These are phyloP conservation scores for Shinisaurus crocodilurus DNA, from an alignment of 2,113 vertebrate genomes.

Conservation along the genomic window DNA sequence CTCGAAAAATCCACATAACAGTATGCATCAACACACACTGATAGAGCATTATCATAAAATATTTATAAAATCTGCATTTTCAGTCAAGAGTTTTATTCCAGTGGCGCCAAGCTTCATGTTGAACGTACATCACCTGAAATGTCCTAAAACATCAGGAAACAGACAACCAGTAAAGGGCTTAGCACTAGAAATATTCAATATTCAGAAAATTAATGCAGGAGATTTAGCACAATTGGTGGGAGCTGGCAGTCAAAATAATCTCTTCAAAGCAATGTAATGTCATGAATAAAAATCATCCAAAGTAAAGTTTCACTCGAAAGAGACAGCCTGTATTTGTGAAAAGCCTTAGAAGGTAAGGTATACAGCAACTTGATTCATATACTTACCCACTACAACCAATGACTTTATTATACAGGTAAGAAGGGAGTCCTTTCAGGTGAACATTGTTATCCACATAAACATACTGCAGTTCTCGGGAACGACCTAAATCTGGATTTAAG, in stretches of 20 bases:
- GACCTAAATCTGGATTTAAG: constrained; percentile 90
- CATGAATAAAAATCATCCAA: constrained; percentile 28
- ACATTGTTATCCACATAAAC: constrained; percentile 93
- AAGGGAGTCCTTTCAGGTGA: constrained; percentile 86
- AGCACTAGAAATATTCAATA: constrained; percentile 14
- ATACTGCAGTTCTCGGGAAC: constrained; percentile 91
- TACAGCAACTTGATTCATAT: constrained; percentile 38
- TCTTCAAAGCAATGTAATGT: constrained; percentile 40
- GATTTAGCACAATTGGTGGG: constrained; percentile 40
- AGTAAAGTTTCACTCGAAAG: not conserved
- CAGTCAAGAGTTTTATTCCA: constrained; percentile 27
- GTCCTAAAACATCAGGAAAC: constrained; percentile 32
- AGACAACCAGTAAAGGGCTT: not conserved
- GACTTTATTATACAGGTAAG: constrained; percentile 94
- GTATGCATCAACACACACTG: not conserved
- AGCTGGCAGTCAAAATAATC: constrained; percentile 21
- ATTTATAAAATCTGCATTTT: constrained; percentile 12
- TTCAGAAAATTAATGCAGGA: constrained; percentile 44
- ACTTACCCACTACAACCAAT: constrained; percentile 94
- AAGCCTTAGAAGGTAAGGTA: constrained; percentile 13
- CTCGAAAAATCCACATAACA: not conserved
- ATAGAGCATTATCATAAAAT: not conserved
- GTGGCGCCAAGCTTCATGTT: constrained; percentile 1
- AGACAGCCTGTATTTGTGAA: not conserved
- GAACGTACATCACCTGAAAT: constrained; percentile 22